Conservation (phyloP, 2,113 vertebrate genomes). For the Delphinus delphis region DNA sequence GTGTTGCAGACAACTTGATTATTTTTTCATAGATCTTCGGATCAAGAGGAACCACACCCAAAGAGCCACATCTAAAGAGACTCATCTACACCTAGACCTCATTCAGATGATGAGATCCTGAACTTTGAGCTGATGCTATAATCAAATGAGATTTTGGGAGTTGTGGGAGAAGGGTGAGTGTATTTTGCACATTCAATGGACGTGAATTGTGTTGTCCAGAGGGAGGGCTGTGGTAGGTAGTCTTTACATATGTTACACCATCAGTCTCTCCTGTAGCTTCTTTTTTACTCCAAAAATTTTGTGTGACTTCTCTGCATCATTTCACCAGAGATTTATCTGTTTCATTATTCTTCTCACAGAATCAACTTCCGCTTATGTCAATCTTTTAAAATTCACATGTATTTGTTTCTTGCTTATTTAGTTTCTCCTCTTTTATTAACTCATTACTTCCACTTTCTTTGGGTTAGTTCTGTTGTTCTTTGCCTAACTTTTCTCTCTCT, state of each 20-base stretch:
- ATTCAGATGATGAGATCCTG: background rate
- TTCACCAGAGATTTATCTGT: background rate
- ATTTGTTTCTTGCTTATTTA: conserved; percentile 17
- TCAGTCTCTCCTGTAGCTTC: background rate
- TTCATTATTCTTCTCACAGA: background rate
- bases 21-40: background rate
- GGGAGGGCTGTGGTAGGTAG: background rate
- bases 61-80: background rate
- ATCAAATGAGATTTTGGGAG: background rate
- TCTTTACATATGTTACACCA: background rate
- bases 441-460: background rate
- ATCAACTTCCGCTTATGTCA: background rate
- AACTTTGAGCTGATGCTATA: background rate
- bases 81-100: background rate
- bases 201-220: background rate
- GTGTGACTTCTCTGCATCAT: background rate
- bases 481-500: background rate
- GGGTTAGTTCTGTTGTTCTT: background rate
- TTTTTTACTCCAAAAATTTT: background rate
- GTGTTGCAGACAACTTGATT: background rate
- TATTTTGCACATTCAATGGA: background rate
- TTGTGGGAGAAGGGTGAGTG: background rate
- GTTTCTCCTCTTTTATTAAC: background rate
- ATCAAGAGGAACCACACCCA: background rate
- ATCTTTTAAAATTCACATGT: background rate